Evolutionary conservation across 1,140 invertebrate genomes (phyloP).

Genomic region (Lepidurus arcticus): DNA sequence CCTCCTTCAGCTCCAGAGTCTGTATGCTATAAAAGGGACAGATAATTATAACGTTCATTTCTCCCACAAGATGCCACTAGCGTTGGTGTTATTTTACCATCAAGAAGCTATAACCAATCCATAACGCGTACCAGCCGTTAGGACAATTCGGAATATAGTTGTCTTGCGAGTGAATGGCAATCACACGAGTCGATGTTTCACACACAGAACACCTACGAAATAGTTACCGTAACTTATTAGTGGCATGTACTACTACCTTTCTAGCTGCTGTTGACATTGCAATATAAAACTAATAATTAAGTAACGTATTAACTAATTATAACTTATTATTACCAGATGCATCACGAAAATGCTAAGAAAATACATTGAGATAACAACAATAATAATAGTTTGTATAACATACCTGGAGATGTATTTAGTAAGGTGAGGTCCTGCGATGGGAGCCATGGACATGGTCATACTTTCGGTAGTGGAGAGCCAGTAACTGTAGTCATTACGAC

Average conservation of each 20-base stretch:
- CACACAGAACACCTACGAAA: constrained; percentile 60
- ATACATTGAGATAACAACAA: no score
- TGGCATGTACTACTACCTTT: no score
- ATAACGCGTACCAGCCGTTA: constrained; percentile 75
- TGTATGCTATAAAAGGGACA: constrained; percentile 62
- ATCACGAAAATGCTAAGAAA: no score
- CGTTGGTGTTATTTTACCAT: constrained; percentile 59
- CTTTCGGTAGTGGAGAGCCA: constrained; percentile 89
- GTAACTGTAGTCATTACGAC: constrained; percentile 87
- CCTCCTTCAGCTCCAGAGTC: constrained; percentile 81
- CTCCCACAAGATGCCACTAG: neutral
- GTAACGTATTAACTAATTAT: no score
- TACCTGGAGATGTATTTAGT: constrained; percentile 80
- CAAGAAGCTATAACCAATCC: constrained; percentile 85
- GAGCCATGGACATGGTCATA: constrained; percentile 84
- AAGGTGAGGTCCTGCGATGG: constrained; percentile 70
- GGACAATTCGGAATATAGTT: constrained; percentile 77
- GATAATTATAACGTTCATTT: neutral
- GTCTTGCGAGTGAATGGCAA: constrained; percentile 86
- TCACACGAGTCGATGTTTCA: constrained; percentile 76
- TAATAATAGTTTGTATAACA: constrained; percentile 22
- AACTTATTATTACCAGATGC: no score
- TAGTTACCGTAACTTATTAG: neutral
- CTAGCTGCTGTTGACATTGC: no score
- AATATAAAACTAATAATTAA: no score